Evolutionary conservation across 2,113 vertebrate genomes (phyloP).

Genomic region (Athene noctua): DNA sequence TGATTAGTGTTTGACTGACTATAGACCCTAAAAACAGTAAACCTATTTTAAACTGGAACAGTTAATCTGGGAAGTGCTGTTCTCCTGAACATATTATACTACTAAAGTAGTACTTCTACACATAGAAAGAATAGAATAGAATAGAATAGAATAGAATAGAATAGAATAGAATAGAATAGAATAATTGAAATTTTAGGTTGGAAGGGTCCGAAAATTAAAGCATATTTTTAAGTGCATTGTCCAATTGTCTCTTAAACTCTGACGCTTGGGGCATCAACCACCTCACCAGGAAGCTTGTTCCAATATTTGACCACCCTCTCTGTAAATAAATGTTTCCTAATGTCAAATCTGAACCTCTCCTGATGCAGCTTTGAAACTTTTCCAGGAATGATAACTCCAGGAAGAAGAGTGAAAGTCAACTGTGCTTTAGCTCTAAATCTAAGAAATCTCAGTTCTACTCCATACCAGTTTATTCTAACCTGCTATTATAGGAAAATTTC

Average conservation of each 20-base stretch:
- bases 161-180: neutral
- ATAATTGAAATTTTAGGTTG: no score
- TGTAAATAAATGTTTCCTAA: neutral
- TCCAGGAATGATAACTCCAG: neutral
- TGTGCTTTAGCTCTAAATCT: neutral
- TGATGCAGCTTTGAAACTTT: neutral
- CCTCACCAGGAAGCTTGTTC: neutral
- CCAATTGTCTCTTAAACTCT: neutral
- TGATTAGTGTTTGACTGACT: neutral
- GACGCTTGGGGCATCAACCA: no score
- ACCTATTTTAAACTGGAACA: neutral
- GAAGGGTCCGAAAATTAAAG: neutral
- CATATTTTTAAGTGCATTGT: neutral
- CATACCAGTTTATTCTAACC: neutral
- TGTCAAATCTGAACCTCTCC: neutral
- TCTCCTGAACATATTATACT: neutral
- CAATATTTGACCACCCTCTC: neutral
- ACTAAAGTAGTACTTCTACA: neutral
- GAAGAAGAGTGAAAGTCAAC: neutral
- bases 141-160: neutral
- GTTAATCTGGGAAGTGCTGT: neutral
- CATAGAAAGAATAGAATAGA: neutral
- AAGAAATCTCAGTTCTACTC: neutral
- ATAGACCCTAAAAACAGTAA: neutral
- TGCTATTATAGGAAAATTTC: neutral